A percentile compares a stretch with the other conserved stretches of the same genome.
Conservation (phyloP, 30 jellyfish, hydroid and myxozoan genomes). For the Aurelia coerulea region DNA sequence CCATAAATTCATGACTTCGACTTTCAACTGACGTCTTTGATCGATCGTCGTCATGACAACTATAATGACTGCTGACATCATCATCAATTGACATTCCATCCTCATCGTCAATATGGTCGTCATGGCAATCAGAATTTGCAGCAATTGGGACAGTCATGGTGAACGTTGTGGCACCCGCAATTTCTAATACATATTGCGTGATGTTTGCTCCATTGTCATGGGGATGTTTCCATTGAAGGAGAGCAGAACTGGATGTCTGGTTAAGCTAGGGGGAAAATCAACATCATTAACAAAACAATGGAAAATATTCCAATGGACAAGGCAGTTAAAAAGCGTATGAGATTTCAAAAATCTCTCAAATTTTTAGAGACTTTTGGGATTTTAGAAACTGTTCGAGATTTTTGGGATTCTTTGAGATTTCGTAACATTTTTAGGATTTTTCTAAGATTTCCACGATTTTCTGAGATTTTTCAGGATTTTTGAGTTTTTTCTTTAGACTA, state of each 20-base stretch:
- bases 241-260: slow-evolving; percentile 91
- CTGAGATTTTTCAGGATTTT: too few species aligned
- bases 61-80: slow-evolving; percentile 59
- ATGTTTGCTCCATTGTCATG: slow-evolving; percentile 85
- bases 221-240: slow-evolving; percentile 96
- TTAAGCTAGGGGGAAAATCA: slow-evolving; percentile 57
- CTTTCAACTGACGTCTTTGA: slow-evolving; percentile 40
- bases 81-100: slow-evolving; percentile 66
- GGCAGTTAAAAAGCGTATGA: too few species aligned
- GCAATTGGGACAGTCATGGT: slow-evolving; percentile 74
- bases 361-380: too few species aligned
- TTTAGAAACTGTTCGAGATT: too few species aligned
- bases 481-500: too few species aligned
- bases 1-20: slow-evolving; percentile 79
- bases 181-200: slow-evolving; percentile 75
- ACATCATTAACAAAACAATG: background rate
- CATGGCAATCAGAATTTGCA: slow-evolving; percentile 2
- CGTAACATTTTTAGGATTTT: too few species aligned
- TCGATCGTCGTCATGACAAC: slow-evolving; percentile 77
- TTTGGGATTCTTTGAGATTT: too few species aligned
- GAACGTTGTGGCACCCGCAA: slow-evolving; percentile 85
- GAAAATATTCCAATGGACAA: too few species aligned
- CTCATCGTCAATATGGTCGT: slow-evolving; percentile 27
- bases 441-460: too few species aligned
- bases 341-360: too few species aligned